phyloP scores from a whole-genome alignment of 2,113 vertebrate genomes.

The Trogon surrucura region DNA sequence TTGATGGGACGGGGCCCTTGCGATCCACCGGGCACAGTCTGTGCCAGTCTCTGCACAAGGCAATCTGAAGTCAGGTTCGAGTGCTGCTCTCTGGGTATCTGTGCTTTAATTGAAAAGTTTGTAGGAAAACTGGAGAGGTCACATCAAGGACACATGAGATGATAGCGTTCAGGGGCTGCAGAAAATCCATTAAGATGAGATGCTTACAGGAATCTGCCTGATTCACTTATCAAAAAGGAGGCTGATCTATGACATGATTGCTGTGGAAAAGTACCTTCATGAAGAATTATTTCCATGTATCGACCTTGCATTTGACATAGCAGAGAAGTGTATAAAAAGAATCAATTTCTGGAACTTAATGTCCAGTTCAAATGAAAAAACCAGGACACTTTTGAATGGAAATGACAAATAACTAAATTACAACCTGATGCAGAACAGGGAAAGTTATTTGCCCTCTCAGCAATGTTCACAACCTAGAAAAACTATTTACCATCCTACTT shows the following conservation, averaged over 20 bases:
- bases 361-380: neutral
- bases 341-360: neutral
- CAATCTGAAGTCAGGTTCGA: neutral
- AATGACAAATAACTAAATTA: neutral
- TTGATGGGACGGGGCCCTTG: neutral
- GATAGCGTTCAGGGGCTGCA: neutral
- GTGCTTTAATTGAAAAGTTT: neutral
- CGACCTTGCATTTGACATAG: neutral
- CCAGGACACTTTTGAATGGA: neutral
- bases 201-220: neutral
- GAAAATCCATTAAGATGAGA: neutral
- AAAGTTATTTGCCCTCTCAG: neutral
- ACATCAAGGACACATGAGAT: neutral
- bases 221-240: neutral
- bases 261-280: neutral
- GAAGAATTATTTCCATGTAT: neutral
- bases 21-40: rapidly evolving
- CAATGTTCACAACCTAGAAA: neutral
- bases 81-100: neutral
- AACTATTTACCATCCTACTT: neutral
- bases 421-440: neutral
- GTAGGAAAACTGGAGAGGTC: neutral
- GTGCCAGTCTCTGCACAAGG: no score
- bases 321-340: neutral
- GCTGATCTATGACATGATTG: neutral